Evolutionary conservation across 2,888 invertebrate species (phyloP).

Genomic region (Caenorhabditis virilis): DNA sequence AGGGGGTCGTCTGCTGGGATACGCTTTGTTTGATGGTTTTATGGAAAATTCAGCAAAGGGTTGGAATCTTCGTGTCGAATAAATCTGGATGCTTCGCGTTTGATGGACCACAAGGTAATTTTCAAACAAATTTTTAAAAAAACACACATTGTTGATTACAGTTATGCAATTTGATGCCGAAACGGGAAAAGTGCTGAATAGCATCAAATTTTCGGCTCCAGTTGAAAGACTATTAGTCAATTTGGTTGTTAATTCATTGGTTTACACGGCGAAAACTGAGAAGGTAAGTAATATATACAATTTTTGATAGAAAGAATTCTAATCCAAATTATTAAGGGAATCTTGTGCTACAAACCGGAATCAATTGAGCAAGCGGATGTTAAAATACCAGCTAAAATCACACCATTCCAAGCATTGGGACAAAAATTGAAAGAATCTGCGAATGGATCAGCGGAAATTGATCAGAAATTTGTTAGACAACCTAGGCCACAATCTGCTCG

Average conservation of each 20-base stretch:
- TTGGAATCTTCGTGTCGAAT: conserved; percentile 6
- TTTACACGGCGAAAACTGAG: conserved; percentile 23
- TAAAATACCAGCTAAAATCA: conserved; percentile 3
- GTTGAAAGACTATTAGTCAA: too few species aligned
- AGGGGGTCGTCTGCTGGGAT: conserved; percentile 33
- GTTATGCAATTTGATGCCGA: conserved; percentile 35
- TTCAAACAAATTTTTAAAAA: background rate
- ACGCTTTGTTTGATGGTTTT: conserved; percentile 16
- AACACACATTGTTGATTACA: background rate
- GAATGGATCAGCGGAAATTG: background rate
- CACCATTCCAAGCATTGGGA: conserved; percentile 4
- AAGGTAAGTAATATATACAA: conserved; percentile 12
- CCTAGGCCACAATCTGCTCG: conserved; percentile 32
- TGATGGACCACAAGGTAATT: conserved; percentile 17
- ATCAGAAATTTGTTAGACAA: conserved; percentile 14
- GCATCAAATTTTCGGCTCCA: conserved; percentile 17
- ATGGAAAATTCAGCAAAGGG: conserved; percentile 28
- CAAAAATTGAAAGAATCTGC: background rate
- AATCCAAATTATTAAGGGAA: conserved; percentile 10
- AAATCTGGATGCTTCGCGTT: conserved; percentile 15
- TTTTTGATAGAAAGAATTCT: background rate
- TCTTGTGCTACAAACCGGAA: conserved; percentile 7
- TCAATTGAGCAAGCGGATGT: conserved; percentile 11
- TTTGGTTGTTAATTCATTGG: conserved; percentile 8
- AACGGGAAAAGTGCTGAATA: conserved; percentile 19